phyloP scores from a whole-genome alignment of 2,797 vertebrate genomes.

The Pseudotriccus pelzelni region DNA sequence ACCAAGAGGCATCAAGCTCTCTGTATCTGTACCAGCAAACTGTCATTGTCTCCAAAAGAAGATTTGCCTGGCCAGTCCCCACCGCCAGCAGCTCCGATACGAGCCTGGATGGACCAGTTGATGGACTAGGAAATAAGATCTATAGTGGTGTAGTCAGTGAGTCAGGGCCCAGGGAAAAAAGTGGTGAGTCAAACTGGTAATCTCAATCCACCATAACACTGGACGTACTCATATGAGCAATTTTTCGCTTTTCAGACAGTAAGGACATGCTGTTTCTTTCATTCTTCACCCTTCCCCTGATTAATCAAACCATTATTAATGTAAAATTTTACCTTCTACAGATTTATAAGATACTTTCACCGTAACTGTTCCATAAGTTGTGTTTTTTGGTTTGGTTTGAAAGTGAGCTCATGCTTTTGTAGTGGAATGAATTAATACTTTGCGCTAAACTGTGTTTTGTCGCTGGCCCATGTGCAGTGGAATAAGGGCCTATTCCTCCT shows the following conservation, averaged over 20 bases:
- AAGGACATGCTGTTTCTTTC: not conserved
- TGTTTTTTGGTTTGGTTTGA: not conserved
- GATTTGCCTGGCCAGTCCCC: not conserved
- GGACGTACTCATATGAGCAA: not conserved
- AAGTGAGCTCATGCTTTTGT: not conserved
- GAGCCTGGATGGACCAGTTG: not conserved
- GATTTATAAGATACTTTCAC: not conserved
- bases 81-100: not conserved
- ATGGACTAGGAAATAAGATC: not conserved
- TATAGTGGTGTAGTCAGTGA: not conserved
- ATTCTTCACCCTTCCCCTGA: not conserved
- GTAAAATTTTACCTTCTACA: not conserved
- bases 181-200: not conserved
- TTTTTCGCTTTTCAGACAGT: not conserved
- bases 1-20: accelerated
- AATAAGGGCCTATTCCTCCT: not conserved
- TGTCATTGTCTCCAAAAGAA: not conserved
- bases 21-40: not conserved
- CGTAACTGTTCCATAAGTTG: accelerated
- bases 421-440: not conserved
- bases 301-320: not conserved
- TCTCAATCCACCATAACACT: not conserved
- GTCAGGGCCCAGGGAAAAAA: not conserved
- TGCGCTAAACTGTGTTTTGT: not conserved
- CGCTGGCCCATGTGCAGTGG: not conserved